Evolutionary conservation across 1,140 invertebrate genomes (phyloP).

Genomic region (Brachionus rubens): DNA sequence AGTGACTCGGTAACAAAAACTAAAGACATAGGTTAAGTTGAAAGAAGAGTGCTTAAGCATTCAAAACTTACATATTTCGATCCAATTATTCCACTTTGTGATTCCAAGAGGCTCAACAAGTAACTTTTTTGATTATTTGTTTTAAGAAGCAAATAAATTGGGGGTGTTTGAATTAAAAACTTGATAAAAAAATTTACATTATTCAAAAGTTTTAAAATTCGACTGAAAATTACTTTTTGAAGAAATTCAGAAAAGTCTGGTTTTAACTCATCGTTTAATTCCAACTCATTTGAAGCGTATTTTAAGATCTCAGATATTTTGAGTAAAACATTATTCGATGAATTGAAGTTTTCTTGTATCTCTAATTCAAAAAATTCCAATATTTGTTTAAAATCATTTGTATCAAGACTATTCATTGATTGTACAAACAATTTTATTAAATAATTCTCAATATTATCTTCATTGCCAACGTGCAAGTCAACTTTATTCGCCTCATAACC

Average conservation of each 20-base stretch:
- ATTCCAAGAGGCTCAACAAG: neutral
- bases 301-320: constrained; percentile 14
- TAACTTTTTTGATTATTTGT: neutral
- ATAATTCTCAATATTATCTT: neutral
- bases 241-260: constrained; percentile 30
- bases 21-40: neutral
- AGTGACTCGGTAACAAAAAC: constrained; percentile 42
- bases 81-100: neutral
- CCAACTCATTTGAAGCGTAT: neutral
- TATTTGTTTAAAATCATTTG: constrained; percentile 9
- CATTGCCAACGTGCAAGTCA: neutral
- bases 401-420: constrained; percentile 9
- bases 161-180: neutral
- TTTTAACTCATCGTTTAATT: neutral
- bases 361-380: neutral
- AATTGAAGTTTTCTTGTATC: neutral
- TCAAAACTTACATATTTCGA: constrained; percentile 26
- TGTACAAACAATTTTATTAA: neutral
- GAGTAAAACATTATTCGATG: neutral
- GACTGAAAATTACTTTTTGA: neutral
- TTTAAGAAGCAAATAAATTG: constrained; percentile 1
- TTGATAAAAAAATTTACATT: too few relatives aligned
- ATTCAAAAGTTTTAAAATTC: too few relatives aligned
- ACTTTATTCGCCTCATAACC: neutral
- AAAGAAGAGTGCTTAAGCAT: too few relatives aligned